A percentile compares a stretch with the other conserved stretches of the same genome.
phyloP scores from a whole-genome alignment of 2,113 vertebrate species.

The Callorhinus ursinus region DNA sequence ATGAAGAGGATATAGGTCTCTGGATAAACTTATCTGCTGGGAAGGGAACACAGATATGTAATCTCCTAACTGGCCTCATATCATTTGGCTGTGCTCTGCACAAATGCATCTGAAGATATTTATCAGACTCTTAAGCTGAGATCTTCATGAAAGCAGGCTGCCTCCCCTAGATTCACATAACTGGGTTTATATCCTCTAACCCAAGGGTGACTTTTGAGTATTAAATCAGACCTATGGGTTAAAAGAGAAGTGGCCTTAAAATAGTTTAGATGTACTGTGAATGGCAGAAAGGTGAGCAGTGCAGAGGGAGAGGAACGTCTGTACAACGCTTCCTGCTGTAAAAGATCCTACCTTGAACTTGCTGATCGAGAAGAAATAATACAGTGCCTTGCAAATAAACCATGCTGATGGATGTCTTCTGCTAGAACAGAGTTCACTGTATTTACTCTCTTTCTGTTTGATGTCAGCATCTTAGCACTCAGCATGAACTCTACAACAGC shows the following conservation, averaged over 20 bases:
- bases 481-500: constrained; percentile 70
- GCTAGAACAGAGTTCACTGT: constrained; percentile 74
- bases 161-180: constrained; percentile 63
- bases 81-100: constrained; percentile 59
- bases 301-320: constrained; percentile 57
- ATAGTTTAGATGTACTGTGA: constrained; percentile 69
- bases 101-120: constrained; percentile 69
- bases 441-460: constrained; percentile 79
- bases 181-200: constrained; percentile 68
- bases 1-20: constrained; percentile 60
- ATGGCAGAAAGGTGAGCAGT: constrained; percentile 47
- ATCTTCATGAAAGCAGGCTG: constrained; percentile 74
- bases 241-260: constrained; percentile 72
- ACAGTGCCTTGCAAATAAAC: constrained; percentile 58
- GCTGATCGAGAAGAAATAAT: constrained; percentile 79
- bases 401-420: constrained; percentile 74
- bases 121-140: constrained; percentile 58
- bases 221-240: constrained; percentile 74
- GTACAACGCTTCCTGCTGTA: constrained; percentile 60
- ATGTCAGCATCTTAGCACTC: constrained; percentile 80
- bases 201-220: constrained; percentile 66
- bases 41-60: constrained; percentile 68
- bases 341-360: constrained; percentile 78
- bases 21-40: constrained; percentile 69
- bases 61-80: constrained; percentile 61